Percentiles rank a stretch among this genome's conserved stretches.
phyloP scores from a whole-genome alignment of 2,888 invertebrate genomes.

The Corbicula japonica region DNA sequence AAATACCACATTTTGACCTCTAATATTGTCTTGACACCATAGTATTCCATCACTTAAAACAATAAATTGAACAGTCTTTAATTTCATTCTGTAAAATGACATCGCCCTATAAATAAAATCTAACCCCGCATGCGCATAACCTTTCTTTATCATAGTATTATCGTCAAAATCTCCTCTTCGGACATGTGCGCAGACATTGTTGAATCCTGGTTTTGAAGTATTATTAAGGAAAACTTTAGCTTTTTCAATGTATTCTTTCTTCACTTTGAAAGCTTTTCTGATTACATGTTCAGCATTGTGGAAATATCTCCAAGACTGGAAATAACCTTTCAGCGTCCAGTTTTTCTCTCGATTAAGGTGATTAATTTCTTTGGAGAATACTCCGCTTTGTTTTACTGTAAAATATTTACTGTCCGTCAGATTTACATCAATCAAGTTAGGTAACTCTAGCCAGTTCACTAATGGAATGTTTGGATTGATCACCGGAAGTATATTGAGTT shows the following conservation, averaged over 20 bases:
- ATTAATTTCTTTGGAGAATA: not conserved
- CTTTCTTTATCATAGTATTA: slow-evolving; percentile 31
- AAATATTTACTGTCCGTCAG: not conserved
- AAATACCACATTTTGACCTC: slow-evolving; percentile 36
- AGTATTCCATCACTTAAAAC: slow-evolving; percentile 63
- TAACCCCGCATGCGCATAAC: slow-evolving; percentile 64
- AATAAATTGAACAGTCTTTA: slow-evolving; percentile 57
- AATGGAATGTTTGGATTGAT: slow-evolving; percentile 41
- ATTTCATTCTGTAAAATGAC: slow-evolving; percentile 58
- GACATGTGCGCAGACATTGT: slow-evolving; percentile 69
- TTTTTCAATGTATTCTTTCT: slow-evolving; percentile 26
- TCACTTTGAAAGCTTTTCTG: slow-evolving; percentile 62
- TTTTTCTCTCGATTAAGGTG: slow-evolving; percentile 38
- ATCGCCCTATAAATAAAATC: slow-evolving; percentile 63
- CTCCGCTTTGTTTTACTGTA: not conserved
- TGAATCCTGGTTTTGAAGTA: slow-evolving; percentile 19
- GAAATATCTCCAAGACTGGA: slow-evolving; percentile 75
- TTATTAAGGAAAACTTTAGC: slow-evolving; percentile 36
- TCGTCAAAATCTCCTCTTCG: slow-evolving; percentile 69
- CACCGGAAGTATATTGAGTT: slow-evolving; percentile 62
- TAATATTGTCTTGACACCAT: slow-evolving; percentile 59
- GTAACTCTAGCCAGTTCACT: slow-evolving; percentile 44
- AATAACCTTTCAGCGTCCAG: slow-evolving; percentile 66
- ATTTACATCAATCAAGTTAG: not conserved
- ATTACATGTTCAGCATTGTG: slow-evolving; percentile 44